Percentiles rank a stretch among this genome's conserved stretches.
Conservation (phyloP, 1,140 invertebrate genomes). For the Apis dorsata region DNA sequence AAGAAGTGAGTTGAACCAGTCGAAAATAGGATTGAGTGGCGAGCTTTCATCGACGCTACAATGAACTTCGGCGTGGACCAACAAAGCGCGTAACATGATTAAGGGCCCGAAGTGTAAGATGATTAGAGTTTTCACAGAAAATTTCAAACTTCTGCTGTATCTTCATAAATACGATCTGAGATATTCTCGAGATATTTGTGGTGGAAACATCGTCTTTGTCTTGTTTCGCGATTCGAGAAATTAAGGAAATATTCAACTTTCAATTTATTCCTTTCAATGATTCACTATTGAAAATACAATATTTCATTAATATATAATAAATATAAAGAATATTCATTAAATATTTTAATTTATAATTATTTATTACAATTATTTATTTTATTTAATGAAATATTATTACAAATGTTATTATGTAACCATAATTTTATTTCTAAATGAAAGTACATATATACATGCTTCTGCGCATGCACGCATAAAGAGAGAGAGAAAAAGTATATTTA, state of each 20-base stretch:
- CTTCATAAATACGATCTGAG: constrained; percentile 10
- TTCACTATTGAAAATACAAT: background rate
- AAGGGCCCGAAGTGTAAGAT: constrained; percentile 7
- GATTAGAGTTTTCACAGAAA: constrained; percentile 28
- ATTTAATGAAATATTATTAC: too few species aligned
- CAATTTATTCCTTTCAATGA: background rate
- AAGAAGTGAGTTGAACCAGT: constrained; percentile 11
- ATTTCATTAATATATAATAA: too few species aligned
- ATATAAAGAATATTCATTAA: too few species aligned
- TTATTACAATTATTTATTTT: too few species aligned
- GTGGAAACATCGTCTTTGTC: background rate
- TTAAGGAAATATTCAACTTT: background rate
- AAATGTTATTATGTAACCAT: too few species aligned
- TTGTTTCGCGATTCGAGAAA: background rate
- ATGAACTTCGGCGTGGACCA: background rate
- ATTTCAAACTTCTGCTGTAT: constrained; percentile 18
- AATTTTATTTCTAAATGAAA: too few species aligned
- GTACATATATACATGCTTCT: too few species aligned
- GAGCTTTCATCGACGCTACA: constrained; percentile 10
- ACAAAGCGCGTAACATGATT: constrained; percentile 32
- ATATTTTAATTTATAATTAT: too few species aligned
- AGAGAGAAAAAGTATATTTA: too few species aligned
- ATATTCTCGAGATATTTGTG: background rate
- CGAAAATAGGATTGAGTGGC: constrained; percentile 19
- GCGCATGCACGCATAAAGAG: too few species aligned